These are phyloP conservation scores for Sylvilagus floridanus DNA, from an alignment of 2,797 vertebrate species.

Conservation along the genomic window DNA sequence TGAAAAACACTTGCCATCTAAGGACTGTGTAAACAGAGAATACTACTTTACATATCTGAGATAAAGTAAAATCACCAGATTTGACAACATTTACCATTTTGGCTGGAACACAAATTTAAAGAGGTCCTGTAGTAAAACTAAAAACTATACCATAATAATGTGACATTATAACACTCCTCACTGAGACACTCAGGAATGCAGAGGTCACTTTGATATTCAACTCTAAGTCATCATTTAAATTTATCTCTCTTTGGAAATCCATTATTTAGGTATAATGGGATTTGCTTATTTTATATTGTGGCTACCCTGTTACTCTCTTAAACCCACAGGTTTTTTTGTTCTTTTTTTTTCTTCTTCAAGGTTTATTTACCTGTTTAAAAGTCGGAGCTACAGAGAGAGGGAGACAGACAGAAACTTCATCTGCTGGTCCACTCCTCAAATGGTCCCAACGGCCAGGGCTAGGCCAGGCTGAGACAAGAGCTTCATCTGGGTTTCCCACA, in stretches of 20 bases:
- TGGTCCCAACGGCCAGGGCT: no score
- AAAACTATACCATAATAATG: neutral
- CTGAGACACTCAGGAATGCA: neutral
- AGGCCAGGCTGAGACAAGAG: no score
- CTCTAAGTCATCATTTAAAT: neutral
- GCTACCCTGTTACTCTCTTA: neutral
- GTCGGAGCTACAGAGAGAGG: no score
- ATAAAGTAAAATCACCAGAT: conserved; percentile 58
- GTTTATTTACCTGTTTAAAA: no score
- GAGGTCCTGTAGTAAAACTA: neutral
- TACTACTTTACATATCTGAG: neutral
- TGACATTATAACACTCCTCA: conserved; percentile 21
- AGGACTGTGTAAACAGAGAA: conserved; percentile 12
- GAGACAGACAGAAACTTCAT: no score
- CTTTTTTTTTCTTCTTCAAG: no score
- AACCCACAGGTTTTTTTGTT: neutral
- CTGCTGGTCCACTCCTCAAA: no score
- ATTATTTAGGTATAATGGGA: neutral
- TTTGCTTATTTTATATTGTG: conserved; percentile 23
- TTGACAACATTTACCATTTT: neutral
- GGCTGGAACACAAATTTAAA: conserved; percentile 2
- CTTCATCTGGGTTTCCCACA: no score
- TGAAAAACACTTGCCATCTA: conserved; percentile 14
- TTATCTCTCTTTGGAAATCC: conserved; percentile 6
- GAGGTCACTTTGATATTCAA: neutral